phyloP scores from a whole-genome alignment of 1,140 invertebrate species.

The Geopemphigus sp. region DNA sequence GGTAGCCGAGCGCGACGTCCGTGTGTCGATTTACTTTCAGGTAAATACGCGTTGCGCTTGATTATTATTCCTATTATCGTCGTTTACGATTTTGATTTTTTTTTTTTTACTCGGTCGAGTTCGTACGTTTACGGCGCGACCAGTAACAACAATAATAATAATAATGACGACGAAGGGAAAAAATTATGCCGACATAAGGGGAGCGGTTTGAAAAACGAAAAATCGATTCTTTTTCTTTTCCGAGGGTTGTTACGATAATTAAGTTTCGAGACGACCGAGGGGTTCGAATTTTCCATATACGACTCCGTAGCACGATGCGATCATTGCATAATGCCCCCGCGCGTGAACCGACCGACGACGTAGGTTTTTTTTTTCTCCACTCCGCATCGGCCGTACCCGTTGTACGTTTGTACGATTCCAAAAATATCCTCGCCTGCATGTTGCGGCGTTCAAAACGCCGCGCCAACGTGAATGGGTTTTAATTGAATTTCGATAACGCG shows the following conservation, averaged over 20 bases:
- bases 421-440: neutral
- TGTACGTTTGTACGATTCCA: neutral
- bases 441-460: too few species aligned
- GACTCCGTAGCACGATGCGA: conserved; percentile 5
- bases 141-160: too few species aligned
- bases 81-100: too few species aligned
- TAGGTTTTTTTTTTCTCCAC: neutral
- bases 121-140: too few species aligned
- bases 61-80: too few species aligned
- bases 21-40: too few species aligned
- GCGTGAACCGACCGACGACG: too few species aligned
- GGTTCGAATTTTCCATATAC: conserved; percentile 30
- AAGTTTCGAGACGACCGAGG: conserved; percentile 40
- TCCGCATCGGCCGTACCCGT: too few species aligned
- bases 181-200: neutral
- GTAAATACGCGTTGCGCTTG: too few species aligned
- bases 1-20: too few species aligned
- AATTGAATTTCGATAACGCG: conserved; percentile 5
- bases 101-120: too few species aligned
- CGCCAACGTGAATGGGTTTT: neutral
- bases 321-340: neutral
- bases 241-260: conserved; percentile 43
- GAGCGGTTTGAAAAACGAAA: conserved; percentile 2
- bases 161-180: too few species aligned
- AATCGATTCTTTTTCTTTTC: conserved; percentile 25